These are phyloP conservation scores for Rotaria sp. DNA, from an alignment of 2,888 invertebrate genomes.

Conservation along the genomic window DNA sequence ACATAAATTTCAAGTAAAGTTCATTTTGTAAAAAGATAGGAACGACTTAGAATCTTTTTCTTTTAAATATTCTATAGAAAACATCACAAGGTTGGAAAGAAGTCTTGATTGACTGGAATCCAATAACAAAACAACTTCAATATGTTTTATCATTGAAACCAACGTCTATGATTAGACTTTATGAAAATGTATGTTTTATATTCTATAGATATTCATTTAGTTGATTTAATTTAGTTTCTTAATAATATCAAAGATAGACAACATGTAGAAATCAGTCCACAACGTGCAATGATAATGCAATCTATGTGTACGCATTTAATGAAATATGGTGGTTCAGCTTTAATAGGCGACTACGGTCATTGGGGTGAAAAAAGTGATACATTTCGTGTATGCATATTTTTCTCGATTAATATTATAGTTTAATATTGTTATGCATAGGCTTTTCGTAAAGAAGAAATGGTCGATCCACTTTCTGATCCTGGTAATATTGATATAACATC, in stretches of 20 bases:
- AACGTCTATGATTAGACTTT: conserved; percentile 14
- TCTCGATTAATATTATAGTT: not conserved
- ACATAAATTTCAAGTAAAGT: conserved; percentile 68
- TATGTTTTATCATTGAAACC: conserved; percentile 39
- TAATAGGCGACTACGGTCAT: conserved; percentile 92
- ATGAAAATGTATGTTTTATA: not conserved
- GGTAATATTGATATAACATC: conserved; percentile 89
- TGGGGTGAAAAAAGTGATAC: conserved; percentile 74
- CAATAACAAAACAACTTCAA: conserved; percentile 33
- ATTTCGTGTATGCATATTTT: conserved; percentile 63
- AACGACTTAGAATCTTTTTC: too few species aligned
- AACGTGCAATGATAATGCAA: conserved; percentile 65
- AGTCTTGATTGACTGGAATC: conserved; percentile 35
- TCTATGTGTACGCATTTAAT: conserved; percentile 68
- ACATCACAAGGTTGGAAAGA: conserved; percentile 35
- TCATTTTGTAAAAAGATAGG: not conserved
- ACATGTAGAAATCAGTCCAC: conserved; percentile 69
- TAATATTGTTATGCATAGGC: conserved; percentile 57
- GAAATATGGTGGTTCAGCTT: conserved; percentile 70
- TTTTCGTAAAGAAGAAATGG: conserved; percentile 74
- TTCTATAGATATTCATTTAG: not conserved
- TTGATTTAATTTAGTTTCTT: conserved; percentile 17
- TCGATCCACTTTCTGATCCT: conserved; percentile 74
- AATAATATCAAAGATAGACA: conserved; percentile 44
- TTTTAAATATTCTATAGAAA: not conserved